A percentile compares a stretch with the other conserved stretches of the same genome.
These are phyloP conservation scores for Holacanthus passer DNA, from an alignment of 2,113 vertebrate species.

Conservation along the genomic window DNA sequence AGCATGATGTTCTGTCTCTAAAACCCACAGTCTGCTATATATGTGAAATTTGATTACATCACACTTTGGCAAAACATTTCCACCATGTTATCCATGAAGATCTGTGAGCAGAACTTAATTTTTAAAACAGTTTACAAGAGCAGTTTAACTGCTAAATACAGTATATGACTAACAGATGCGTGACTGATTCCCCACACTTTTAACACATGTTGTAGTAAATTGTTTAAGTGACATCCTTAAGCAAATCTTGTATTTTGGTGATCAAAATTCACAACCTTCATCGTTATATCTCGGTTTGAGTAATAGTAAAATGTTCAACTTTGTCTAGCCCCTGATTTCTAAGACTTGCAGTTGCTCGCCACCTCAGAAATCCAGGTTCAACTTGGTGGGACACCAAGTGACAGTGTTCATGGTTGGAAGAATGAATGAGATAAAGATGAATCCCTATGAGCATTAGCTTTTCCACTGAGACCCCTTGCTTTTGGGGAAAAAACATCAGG, in stretches of 20 bases:
- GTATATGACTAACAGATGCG: too few relatives aligned
- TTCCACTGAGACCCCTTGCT: too few relatives aligned
- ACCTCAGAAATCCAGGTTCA: not conserved
- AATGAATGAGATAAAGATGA: too few relatives aligned
- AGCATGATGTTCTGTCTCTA: too few relatives aligned
- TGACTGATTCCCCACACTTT: not conserved
- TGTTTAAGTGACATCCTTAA: not conserved
- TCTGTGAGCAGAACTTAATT: too few relatives aligned
- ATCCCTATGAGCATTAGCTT: too few relatives aligned
- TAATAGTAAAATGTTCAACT: not conserved
- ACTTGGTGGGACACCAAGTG: not conserved
- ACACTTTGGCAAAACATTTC: not conserved
- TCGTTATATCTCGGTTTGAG: not conserved
- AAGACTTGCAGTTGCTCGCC: too few relatives aligned
- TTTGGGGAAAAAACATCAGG: not conserved
- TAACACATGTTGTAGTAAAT: not conserved
- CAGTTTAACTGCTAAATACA: too few relatives aligned
- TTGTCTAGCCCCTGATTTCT: not conserved
- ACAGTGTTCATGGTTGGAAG: too few relatives aligned
- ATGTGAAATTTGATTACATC: not conserved
- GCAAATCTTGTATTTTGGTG: slow-evolving; percentile 5
- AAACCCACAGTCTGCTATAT: not conserved
- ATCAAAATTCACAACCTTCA: slow-evolving; percentile 1
- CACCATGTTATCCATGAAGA: too few relatives aligned
- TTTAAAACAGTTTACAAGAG: too few relatives aligned